phyloP scores from a whole-genome alignment of 2,113 vertebrate genomes.

The Phalacrocorax carbo region DNA sequence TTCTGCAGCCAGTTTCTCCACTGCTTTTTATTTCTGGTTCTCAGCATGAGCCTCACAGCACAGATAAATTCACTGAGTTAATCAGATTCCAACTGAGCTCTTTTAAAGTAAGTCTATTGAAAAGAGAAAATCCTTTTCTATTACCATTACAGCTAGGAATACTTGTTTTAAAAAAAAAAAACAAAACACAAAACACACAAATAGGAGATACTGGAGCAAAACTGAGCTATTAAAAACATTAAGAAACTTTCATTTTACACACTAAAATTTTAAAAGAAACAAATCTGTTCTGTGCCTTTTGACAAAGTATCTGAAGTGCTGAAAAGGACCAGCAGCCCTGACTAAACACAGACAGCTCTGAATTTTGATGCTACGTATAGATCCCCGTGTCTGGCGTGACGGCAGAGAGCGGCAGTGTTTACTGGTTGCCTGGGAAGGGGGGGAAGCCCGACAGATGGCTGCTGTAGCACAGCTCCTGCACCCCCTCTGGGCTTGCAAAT shows the following conservation, averaged over 20 bases:
- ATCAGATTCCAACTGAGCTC: slow-evolving; percentile 58
- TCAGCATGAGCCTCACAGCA: slow-evolving; percentile 29
- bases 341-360: neutral
- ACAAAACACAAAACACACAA: neutral
- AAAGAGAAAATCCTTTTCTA: slow-evolving; percentile 49
- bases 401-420: neutral
- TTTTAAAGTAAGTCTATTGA: slow-evolving; percentile 48
- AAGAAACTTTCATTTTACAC: neutral
- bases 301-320: neutral
- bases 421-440: neutral
- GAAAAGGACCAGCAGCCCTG: neutral
- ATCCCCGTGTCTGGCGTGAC: neutral
- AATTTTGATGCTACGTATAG: neutral
- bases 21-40: slow-evolving; percentile 25
- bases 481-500: slow-evolving; percentile 53
- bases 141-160: neutral
- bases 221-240: neutral
- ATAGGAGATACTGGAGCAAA: neutral
- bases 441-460: slow-evolving; percentile 63
- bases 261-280: neutral
- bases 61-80: slow-evolving; percentile 48
- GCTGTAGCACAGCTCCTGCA: slow-evolving; percentile 57
- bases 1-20: neutral
- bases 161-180: neutral
- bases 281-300: neutral